Evolutionary conservation across 2,113 vertebrate species (phyloP).

Genomic region (Periophthalmus modestus): DNA sequence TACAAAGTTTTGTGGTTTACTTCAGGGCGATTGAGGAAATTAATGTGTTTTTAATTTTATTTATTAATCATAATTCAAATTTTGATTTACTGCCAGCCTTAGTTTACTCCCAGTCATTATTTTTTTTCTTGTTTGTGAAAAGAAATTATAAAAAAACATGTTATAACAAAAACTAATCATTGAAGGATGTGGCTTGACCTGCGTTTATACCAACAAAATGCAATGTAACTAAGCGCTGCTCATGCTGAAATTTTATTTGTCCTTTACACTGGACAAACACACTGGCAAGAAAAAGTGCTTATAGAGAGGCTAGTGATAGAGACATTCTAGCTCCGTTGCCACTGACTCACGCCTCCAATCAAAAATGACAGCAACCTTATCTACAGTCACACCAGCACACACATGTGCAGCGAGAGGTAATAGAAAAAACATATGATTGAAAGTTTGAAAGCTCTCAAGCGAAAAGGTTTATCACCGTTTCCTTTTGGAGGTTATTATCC

Average conservation of each 20-base stretch:
- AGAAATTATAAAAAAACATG: not conserved
- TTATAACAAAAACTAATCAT: not conserved
- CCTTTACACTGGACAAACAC: not conserved
- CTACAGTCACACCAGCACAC: constrained; percentile 52
- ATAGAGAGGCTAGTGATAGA: constrained; percentile 54
- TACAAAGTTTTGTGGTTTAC: too few relatives aligned
- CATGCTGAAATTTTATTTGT: not conserved
- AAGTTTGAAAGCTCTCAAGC: not conserved
- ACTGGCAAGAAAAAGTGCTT: constrained; percentile 50
- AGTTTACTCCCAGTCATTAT: too few relatives aligned
- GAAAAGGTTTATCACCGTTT: constrained; percentile 14
- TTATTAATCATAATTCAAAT: too few relatives aligned
- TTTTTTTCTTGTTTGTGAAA: not conserved
- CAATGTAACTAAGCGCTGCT: not conserved
- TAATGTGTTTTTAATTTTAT: too few relatives aligned
- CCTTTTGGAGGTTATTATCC: not conserved
- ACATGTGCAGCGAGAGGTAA: constrained; percentile 9
- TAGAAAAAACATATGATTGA: constrained; percentile 19
- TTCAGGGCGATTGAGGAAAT: too few relatives aligned
- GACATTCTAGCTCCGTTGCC: constrained; percentile 44
- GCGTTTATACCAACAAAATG: not conserved
- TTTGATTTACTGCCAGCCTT: too few relatives aligned
- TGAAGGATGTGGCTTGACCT: not conserved
- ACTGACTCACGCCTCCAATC: too few relatives aligned
- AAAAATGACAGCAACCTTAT: constrained; percentile 61